Evolutionary conservation across 1,140 invertebrate genomes (phyloP).

Genomic region (Trichonephila clavipes): DNA sequence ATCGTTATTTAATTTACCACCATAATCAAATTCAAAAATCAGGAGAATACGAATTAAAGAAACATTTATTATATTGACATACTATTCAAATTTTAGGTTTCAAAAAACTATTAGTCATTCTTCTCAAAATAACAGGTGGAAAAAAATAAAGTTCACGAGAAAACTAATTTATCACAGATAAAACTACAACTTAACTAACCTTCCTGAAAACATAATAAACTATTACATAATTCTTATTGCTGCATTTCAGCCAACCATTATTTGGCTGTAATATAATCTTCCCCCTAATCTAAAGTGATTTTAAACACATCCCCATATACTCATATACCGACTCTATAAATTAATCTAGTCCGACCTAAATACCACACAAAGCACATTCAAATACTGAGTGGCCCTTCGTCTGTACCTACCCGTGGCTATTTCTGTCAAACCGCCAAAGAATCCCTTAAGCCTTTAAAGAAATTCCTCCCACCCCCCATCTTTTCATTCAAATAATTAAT

Average conservation of each 20-base stretch:
- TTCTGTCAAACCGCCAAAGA: not conserved
- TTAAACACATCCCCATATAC: not conserved
- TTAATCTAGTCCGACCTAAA: not conserved
- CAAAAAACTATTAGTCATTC: too few relatives aligned
- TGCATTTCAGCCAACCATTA: not conserved
- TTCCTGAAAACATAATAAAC: too few relatives aligned
- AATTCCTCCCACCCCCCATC: not conserved
- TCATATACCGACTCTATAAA: not conserved
- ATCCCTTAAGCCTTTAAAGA: not conserved
- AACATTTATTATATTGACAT: too few relatives aligned
- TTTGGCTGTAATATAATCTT: not conserved
- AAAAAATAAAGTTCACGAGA: too few relatives aligned
- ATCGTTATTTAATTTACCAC: too few relatives aligned
- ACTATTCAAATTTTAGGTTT: too few relatives aligned
- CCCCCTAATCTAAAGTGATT: not conserved
- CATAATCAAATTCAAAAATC: too few relatives aligned
- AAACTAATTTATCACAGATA: too few relatives aligned
- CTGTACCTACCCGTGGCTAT: not conserved
- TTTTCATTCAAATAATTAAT: conserved; percentile 30
- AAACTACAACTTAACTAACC: too few relatives aligned
- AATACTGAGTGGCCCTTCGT: not conserved
- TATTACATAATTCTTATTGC: too few relatives aligned
- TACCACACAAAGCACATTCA: not conserved
- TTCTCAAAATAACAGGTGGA: too few relatives aligned
- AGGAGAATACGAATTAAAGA: too few relatives aligned